Evolutionary conservation across 1,140 invertebrate species (phyloP).

Genomic region (Cherax destructor): DNA sequence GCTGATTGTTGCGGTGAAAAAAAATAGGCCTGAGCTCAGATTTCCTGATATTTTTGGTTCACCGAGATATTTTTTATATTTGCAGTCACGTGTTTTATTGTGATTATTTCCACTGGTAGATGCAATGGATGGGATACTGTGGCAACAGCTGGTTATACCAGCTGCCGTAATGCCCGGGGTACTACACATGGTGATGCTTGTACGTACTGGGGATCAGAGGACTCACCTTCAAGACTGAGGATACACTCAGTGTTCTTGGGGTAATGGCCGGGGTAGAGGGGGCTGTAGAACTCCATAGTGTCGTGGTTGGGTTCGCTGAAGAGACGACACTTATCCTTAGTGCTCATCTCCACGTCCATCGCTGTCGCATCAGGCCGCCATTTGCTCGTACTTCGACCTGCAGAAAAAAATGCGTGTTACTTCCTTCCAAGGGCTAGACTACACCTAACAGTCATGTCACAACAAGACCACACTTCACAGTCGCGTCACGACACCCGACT

Average conservation of each 20-base stretch:
- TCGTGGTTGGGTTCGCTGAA: conserved; percentile 79
- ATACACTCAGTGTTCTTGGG: conserved; percentile 84
- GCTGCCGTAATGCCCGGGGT: no score
- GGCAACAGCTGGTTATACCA: no score
- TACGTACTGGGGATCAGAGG: background rate
- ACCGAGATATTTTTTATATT: no score
- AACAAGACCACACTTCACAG: no score
- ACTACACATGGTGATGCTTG: background rate
- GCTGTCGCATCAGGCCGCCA: background rate
- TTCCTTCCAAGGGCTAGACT: no score
- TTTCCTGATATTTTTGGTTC: no score
- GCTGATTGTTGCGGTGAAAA: no score
- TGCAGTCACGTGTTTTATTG: no score
- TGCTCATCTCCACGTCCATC: background rate
- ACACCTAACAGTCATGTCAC: no score
- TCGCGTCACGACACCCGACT: no score
- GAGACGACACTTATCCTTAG: conserved; percentile 76
- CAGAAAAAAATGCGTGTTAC: background rate
- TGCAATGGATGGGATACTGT: background rate
- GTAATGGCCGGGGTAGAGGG: conserved; percentile 83
- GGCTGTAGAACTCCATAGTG: conserved; percentile 84
- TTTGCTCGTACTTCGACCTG: background rate
- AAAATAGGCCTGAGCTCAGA: no score
- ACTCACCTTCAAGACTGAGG: conserved; percentile 77
- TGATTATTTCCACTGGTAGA: background rate